A percentile compares a stretch with the other conserved stretches of the same genome.
These are phyloP conservation scores for Mastomys natalensis DNA, from an alignment of 2,113 vertebrate species.

Conservation along the genomic window DNA sequence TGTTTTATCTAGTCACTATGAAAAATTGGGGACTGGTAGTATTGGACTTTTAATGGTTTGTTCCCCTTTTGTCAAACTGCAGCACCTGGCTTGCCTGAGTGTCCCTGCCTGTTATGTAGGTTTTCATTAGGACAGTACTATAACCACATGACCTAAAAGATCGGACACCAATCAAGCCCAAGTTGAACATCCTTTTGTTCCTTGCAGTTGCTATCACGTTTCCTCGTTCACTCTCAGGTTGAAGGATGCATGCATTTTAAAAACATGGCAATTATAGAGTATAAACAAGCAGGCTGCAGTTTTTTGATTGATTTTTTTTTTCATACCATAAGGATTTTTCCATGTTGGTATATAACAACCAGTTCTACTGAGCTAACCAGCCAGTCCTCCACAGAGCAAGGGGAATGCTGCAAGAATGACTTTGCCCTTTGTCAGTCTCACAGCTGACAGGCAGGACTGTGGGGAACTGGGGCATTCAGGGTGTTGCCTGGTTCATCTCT, in stretches of 20 bases:
- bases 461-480: not conserved
- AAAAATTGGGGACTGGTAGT: not conserved
- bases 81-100: not conserved
- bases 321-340: not conserved
- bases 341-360: not conserved
- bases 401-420: not conserved
- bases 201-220: not conserved
- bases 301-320: conserved; percentile 25
- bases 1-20: not conserved
- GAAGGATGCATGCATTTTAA: not conserved
- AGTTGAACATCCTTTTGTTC: not conserved
- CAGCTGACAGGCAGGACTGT: not conserved
- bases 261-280: not conserved
- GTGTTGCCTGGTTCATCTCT: not conserved
- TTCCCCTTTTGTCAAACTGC: not conserved
- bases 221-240: not conserved
- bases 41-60: not conserved
- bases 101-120: not conserved
- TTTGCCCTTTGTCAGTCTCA: not conserved
- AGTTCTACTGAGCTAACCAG: not conserved
- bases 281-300: not conserved
- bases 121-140: not conserved
- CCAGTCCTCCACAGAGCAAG: not conserved
- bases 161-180: not conserved
- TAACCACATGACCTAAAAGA: not conserved